Conservation (phyloP, 2,113 vertebrate genomes). For the Pandion haliaetus region DNA sequence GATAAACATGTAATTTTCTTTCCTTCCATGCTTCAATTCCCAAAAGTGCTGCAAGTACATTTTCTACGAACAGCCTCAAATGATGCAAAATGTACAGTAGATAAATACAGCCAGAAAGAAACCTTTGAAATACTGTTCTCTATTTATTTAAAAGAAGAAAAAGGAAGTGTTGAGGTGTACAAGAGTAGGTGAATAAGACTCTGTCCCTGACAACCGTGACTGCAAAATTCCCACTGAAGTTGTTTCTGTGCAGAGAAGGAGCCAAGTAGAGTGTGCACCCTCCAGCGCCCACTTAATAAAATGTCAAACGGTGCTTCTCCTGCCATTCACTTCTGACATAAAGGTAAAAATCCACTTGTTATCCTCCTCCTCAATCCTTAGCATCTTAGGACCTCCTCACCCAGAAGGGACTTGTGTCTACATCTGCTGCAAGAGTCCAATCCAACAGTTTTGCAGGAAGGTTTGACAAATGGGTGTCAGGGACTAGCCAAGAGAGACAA, state of each 20-base stretch:
- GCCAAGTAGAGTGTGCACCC: background rate
- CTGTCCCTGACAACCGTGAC: background rate
- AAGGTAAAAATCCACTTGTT: background rate
- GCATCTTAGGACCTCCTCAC: background rate
- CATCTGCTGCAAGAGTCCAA: background rate
- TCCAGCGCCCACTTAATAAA: background rate
- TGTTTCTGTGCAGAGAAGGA: background rate
- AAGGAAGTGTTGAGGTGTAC: background rate
- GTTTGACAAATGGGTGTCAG: background rate
- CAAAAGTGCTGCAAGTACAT: background rate
- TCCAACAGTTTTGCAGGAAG: background rate
- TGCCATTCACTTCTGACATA: background rate
- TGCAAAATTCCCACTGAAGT: background rate
- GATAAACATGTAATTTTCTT: conserved; percentile 58
- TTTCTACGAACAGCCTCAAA: background rate
- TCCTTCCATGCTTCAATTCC: conserved; percentile 26
- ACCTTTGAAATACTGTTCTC: background rate
- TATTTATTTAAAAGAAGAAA: background rate
- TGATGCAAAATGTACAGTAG: background rate
- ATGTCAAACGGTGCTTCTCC: background rate
- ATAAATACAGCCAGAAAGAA: background rate
- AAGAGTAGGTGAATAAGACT: background rate
- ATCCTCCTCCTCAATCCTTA: background rate
- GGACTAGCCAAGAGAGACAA: background rate
- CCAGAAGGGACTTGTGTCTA: background rate